Base-by-base conservation (phyloP, 2,113 vertebrate species). In the Ivindomyrus marchei region DNA sequence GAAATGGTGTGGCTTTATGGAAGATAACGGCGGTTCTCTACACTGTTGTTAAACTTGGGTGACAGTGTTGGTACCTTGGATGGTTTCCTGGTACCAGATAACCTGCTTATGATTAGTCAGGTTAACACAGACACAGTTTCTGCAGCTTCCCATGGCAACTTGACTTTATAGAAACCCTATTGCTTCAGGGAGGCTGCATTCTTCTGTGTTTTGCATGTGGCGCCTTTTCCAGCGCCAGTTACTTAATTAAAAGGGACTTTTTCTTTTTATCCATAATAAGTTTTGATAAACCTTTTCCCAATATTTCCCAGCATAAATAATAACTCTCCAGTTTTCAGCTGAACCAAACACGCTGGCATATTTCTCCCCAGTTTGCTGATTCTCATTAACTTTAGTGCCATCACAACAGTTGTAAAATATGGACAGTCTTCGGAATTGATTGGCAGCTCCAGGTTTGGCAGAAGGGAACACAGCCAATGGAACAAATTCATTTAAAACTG, bases 361-460 rank as follows among this genome's bases (percentile, higher is more conserved):
- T 42, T 80, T 80, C 27, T 70, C 62, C 36, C 74, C 6, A 19
- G 36, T 80, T 80, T 80, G 31, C 36, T 42, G 36, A 17, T 80
- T 80, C 74, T 80, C 36, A 80, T 80, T 80, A 80, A 80, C 31
- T 77, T 77, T 80, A 15, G 74, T 80, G 36, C 74, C 74, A 19
- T 77, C 70, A 77, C 31, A 77, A 36, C 70, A 77, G 31, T 77
- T 77, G 70, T 39, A 77, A 39, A 80, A 80, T 77, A 80, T 42
- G 45, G 83, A 46, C 83, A 85, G 39, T 85, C 21, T 24, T 85
- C 83, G n/a, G 83, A 24, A 80, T n/a, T 42, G 77, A 89, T 84
- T 50, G 50, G 45, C 21, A 36, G 49, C 19, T 52, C 46, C 45
- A 77, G n/a, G 27, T 50, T 50, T 53, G 27, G 88, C n/a, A 70